A percentile compares a stretch with the other conserved stretches of the same genome.
Conservation (phyloP, 2,113 vertebrate genomes). For the Peromyscus californicus region DNA sequence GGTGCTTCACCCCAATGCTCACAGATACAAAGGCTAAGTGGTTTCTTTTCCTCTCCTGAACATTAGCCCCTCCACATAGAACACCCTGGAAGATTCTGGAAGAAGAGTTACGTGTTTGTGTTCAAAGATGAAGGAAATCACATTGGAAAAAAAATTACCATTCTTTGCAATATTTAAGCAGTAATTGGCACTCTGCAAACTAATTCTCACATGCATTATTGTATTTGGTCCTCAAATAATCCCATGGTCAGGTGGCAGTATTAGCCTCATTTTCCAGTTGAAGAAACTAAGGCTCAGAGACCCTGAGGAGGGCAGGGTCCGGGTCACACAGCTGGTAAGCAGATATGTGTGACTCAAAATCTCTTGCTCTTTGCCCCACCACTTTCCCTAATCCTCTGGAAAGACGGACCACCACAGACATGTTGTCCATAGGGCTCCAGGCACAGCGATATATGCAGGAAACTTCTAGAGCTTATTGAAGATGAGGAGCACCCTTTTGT, state of each 20-base stretch:
- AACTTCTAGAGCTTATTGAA: not conserved
- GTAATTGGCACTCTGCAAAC: conserved; percentile 36
- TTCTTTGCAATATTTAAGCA: conserved; percentile 15
- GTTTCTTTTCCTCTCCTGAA: not conserved
- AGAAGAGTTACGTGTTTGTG: not conserved
- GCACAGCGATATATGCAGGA: not conserved
- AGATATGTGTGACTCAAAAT: conserved; percentile 66
- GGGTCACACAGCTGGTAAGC: not conserved
- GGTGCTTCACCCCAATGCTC: not conserved
- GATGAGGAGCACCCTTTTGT: not conserved
- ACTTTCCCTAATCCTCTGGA: conserved; percentile 50
- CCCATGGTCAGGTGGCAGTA: conserved; percentile 59
- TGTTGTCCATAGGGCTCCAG: too few relatives aligned
- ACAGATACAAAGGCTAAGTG: not conserved
- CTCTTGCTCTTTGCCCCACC: conserved; percentile 1
- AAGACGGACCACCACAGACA: not conserved
- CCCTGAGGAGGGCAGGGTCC: not conserved
- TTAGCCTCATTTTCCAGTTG: conserved; percentile 74
- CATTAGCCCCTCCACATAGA: not conserved
- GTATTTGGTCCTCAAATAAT: conserved; percentile 57
- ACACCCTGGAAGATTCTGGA: not conserved
- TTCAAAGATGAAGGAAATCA: conserved; percentile 43
- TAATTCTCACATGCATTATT: conserved; percentile 42
- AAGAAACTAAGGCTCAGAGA: conserved; percentile 72
- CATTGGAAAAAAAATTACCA: not conserved